Evolutionary conservation across 2,797 vertebrate species (phyloP).

Genomic region (Pangasius djambal): DNA sequence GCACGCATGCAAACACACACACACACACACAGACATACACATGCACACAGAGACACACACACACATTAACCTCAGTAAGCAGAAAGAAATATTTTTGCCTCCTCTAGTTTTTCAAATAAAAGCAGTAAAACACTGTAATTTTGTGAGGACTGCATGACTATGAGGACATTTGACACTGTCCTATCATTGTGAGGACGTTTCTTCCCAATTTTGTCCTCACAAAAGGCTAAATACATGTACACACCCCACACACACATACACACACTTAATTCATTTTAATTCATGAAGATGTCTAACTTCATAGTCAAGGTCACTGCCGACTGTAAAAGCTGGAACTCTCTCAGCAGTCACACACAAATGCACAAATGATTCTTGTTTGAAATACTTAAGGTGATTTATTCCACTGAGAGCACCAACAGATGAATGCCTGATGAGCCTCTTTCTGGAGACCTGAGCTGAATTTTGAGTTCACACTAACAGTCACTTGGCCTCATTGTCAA

Average conservation of each 20-base stretch:
- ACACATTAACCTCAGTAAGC: neutral
- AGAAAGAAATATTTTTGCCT: neutral
- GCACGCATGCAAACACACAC: too few species aligned
- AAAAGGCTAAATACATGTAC: neutral
- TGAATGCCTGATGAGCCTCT: slow-evolving; percentile 38
- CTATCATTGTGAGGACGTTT: neutral
- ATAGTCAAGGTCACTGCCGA: slow-evolving; percentile 57
- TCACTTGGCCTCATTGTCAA: slow-evolving; percentile 37
- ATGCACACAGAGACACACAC: too few species aligned
- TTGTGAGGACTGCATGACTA: neutral
- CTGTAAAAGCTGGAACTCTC: slow-evolving; percentile 52
- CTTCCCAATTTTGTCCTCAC: neutral
- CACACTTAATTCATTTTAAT: slow-evolving; percentile 43
- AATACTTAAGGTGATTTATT: slow-evolving; percentile 54
- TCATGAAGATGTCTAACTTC: slow-evolving; percentile 35
- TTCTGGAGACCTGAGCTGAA: slow-evolving; percentile 32
- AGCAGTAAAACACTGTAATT: neutral
- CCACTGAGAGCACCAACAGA: slow-evolving; percentile 37
- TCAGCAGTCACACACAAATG: slow-evolving; percentile 41
- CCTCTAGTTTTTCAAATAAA: neutral
- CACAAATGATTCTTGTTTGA: slow-evolving; percentile 46
- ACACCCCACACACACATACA: neutral
- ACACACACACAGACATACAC: too few species aligned
- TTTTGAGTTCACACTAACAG: slow-evolving; percentile 10
- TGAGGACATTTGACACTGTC: neutral